phyloP scores from a whole-genome alignment of 2,797 vertebrate genomes.

The Steatocranus sp. region DNA sequence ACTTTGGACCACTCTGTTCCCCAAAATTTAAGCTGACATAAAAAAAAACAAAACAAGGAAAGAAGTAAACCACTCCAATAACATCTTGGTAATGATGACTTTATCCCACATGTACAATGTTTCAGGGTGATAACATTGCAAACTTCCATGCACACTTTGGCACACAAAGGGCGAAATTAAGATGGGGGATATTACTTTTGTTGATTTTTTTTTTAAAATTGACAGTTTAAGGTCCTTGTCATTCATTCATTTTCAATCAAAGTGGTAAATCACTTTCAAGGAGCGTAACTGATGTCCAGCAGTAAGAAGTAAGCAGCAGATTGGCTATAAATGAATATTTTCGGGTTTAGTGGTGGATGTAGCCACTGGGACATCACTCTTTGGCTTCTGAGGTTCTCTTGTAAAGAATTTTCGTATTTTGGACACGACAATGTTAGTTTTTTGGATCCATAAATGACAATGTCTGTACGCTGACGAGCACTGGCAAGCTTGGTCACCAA shows the following conservation, averaged over 20 bases:
- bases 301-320: background rate
- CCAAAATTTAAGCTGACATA: background rate
- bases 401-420: background rate
- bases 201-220: background rate
- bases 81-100: background rate
- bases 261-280: background rate
- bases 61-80: background rate
- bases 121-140: background rate
- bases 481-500: too few species aligned
- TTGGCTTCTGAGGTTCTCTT: background rate
- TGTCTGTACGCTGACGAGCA: background rate
- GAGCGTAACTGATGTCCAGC: background rate
- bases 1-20: background rate
- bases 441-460: background rate
- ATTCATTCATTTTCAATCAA: background rate
- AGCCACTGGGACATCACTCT: background rate
- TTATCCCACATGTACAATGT: background rate
- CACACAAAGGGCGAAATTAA: background rate
- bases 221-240: background rate
- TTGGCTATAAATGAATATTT: background rate
- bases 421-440: background rate
- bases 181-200: background rate
- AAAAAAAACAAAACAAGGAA: background rate
- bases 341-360: background rate
- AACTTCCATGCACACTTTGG: background rate